Evolutionary conservation across 2,797 vertebrate genomes (phyloP), one percentile per base, ranked within the genome.

Genomic region (Oreonectes daqikongensis): DNA sequence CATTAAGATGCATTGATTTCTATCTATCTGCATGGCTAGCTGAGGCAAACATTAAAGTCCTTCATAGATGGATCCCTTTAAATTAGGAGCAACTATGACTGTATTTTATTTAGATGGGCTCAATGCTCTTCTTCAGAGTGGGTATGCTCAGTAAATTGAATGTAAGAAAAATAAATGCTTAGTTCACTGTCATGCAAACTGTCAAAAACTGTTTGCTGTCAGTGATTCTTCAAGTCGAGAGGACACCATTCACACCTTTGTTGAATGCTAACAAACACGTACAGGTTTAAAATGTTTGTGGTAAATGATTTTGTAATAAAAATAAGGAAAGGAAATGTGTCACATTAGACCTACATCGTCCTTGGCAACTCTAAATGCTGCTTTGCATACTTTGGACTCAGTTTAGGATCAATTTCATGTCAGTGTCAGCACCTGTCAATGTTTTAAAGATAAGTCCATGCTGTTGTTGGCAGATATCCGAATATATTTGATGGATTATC

Each of bases 1-100:
- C 83, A 87, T 91, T 90, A 89, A 85, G 85, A 89, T 80, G 79
- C 67, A 85, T 79, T 82, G 24, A 81, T 85, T 84, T 84, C 64
- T 61, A 81, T 79, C 67, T 70, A 68, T 78, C 74, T 80, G 72
- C 68, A 26, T n/a, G 65, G 67, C 75, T 64, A 72, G 72, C 52
- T 74, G 69, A 77, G 24, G 61, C 18, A 79, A 84, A 68, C 70
- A 78, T 18, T 48, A 63, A 53, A 52, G 78, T 83, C 26, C 82
- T 79, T 80, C 75, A 80, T 79, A 83, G 75, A 78, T 15, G 1
- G 24, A 65, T 72, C 48, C 57, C 7, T 53, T 20, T 24, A 32
- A 84, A 79, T 22, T 57, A 40, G 81, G 40, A 82, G 69, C 12
- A 48, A 72, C 67, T 35, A 7, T 6, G 50, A 75, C 81, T 71